Base-by-base conservation (phyloP, 2,113 vertebrate genomes). In the Ailurus styani region DNA sequence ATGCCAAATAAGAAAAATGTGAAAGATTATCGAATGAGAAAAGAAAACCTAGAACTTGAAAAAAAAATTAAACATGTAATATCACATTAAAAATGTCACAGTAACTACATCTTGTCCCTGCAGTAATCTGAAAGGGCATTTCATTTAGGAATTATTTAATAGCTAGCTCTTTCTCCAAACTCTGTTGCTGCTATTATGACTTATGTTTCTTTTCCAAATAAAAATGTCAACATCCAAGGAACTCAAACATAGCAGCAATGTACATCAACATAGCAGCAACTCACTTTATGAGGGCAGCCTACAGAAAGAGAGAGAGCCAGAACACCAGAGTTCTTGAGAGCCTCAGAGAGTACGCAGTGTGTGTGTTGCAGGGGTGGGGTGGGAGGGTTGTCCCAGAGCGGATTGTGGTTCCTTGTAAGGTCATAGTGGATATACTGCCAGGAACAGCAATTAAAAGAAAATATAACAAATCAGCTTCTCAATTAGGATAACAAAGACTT, bases 401-500 rank as follows among this genome's bases (percentile, higher is more conserved):
- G 64, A 79, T 42, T 94, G 83, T 83, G 94, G 96, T 94, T 60
- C 90, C 72, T 97, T 97, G 75, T 96, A 96, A 98, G 95, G 98
- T 96, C 93, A 96, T 85, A 94, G 12, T 7, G 91, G 88, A 98
- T 91, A 96, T 94, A 98, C 95, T 98, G 96, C 96, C 91, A 96
- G 90, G 93, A 97, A 98, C 95, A 97, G 91, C 77, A 98, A 97
- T 88, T 96, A 78, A 98, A 98, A 93, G 70, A 90, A 96, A 97
- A 79, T 90, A 89, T 95, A 94, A 95, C 93, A 97, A 98, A 98
- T 98, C 94, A 98, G 66, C 93, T 93, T 95, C 96, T 98, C 96
- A 97, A 94, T 98, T 98, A 96, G 77, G 82, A 95, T 98, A 98
- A 95, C 97, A 98, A 98, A 97, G 93, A 97, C 98, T 98, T 97